A percentile compares a stretch with the other conserved stretches of the same genome.
Evolutionary conservation across 2,113 vertebrate genomes (phyloP).

Genomic region (Clinocottus analis): DNA sequence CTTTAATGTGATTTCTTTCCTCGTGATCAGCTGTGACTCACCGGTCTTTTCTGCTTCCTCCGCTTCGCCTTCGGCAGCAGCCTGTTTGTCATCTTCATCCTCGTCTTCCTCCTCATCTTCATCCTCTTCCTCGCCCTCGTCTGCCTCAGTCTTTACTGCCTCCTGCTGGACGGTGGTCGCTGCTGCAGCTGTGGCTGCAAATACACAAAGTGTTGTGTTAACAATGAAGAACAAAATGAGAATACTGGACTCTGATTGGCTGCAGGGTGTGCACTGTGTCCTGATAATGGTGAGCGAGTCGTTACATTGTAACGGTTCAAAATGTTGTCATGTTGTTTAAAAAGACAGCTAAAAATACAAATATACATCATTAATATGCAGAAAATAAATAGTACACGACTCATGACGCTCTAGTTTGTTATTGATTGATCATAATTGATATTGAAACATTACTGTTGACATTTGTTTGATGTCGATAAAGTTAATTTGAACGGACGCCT

Average conservation of each 20-base stretch:
- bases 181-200: constrained; percentile 39
- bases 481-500: neutral
- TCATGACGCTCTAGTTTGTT: no score
- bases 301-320: no score
- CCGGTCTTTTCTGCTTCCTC: constrained; percentile 45
- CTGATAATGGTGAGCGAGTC: no score
- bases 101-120: constrained; percentile 28
- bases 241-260: no score
- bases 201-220: neutral
- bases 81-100: constrained; percentile 17
- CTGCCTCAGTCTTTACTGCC: constrained; percentile 50
- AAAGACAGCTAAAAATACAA: no score
- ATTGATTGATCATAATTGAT: no score
- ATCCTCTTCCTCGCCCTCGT: neutral
- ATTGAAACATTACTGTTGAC: neutral
- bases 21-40: constrained; percentile 2
- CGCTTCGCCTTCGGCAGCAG: constrained; percentile 43
- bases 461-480: neutral
- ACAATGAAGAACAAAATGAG: no score
- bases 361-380: no score
- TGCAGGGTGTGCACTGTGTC: no score
- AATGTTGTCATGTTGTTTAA: no score
- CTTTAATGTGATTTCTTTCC: no score
- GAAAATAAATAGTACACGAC: no score
- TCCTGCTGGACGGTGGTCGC: constrained; percentile 54